Evolutionary conservation across 2,888 invertebrate genomes (phyloP).

Genomic region (Xestia ashworthii): DNA sequence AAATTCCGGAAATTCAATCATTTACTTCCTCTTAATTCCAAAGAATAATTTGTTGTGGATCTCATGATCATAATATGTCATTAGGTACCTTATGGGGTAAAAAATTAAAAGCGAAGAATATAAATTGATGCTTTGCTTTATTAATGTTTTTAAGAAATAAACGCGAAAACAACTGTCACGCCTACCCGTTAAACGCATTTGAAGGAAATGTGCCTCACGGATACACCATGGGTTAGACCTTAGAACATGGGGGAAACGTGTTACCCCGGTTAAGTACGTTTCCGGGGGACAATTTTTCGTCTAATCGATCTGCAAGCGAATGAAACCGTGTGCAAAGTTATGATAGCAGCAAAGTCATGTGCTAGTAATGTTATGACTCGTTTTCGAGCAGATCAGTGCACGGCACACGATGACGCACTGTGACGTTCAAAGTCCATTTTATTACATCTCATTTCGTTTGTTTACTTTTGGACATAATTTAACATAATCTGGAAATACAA

Average conservation of each 20-base stretch:
- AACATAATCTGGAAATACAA: conserved; percentile 12
- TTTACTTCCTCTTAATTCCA: conserved; percentile 18
- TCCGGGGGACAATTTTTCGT: background rate
- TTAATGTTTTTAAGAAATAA: background rate
- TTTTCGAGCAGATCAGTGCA: background rate
- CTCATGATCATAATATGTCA: background rate
- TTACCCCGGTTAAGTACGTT: background rate
- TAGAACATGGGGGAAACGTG: background rate
- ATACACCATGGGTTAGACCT: background rate
- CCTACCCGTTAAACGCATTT: background rate
- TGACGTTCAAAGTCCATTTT: conserved; percentile 40
- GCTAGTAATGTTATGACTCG: background rate
- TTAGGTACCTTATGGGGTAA: background rate
- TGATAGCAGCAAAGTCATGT: background rate
- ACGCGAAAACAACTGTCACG: background rate
- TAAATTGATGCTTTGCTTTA: background rate
- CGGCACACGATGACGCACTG: conserved; percentile 22
- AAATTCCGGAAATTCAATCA: conserved; percentile 28
- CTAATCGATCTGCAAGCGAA: background rate
- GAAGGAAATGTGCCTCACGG: background rate
- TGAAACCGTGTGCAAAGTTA: background rate
- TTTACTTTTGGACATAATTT: conserved; percentile 15
- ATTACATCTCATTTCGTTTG: conserved; percentile 40
- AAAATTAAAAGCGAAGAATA: background rate
- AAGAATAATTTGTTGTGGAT: background rate